A percentile compares a stretch with the other conserved stretches of the same genome.
Evolutionary conservation across 2,888 invertebrate genomes (phyloP).

Genomic region (Ditula angustiorana): DNA sequence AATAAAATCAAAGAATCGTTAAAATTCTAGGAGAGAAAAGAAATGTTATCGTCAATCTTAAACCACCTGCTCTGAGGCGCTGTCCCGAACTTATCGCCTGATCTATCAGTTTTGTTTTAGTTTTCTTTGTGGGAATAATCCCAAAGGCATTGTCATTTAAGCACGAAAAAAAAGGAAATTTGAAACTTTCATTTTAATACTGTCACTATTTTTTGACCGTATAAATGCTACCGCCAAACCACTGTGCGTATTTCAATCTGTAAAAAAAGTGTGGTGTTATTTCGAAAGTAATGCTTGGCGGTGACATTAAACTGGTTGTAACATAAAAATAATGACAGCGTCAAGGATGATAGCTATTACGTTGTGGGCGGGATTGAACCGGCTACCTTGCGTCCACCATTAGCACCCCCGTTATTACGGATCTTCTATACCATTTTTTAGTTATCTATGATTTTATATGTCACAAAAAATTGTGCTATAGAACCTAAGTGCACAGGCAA

Average conservation of each 20-base stretch:
- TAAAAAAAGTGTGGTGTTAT: not conserved
- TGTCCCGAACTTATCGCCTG: conserved; percentile 26
- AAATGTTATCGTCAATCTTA: conserved; percentile 35
- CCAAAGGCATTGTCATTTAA: conserved; percentile 26
- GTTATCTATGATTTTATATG: not conserved
- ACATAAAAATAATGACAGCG: conserved; percentile 52
- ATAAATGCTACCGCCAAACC: not conserved
- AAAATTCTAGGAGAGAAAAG: conserved; percentile 31
- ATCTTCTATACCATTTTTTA: conserved; percentile 18
- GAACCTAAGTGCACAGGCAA: no score
- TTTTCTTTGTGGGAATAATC: conserved; percentile 36
- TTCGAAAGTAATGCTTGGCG: not conserved
- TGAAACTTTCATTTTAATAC: not conserved
- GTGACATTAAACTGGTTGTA: conserved; percentile 46
- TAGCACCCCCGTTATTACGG: conserved; percentile 49
- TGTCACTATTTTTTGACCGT: conserved; percentile 27
- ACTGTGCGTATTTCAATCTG: conserved; percentile 2
- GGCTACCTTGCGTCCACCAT: conserved; percentile 47
- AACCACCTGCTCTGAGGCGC: conserved; percentile 32
- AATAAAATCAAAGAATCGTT: conserved; percentile 30
- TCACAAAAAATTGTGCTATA: not conserved
- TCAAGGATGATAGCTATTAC: conserved; percentile 56
- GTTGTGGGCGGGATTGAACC: conserved; percentile 58
- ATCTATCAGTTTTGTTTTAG: conserved; percentile 47
- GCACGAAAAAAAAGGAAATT: not conserved